A percentile compares a stretch with the other conserved stretches of the same genome.
These are phyloP conservation scores for Conus ventricosus DNA, from an alignment of 1,140 invertebrate genomes.

Conservation along the genomic window DNA sequence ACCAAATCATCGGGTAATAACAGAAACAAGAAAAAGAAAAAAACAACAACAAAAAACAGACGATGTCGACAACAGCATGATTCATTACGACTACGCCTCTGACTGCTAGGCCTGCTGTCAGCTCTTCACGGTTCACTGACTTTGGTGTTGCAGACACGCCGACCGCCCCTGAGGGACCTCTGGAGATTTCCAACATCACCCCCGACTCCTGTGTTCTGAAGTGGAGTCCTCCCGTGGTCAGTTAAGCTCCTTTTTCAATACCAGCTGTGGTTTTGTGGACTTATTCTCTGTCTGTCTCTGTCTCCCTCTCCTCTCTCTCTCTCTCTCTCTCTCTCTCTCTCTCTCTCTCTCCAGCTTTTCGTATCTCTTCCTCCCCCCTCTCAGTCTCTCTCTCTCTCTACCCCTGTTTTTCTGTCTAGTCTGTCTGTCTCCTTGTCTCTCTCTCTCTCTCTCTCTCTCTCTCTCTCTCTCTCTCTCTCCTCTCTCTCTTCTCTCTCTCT, in stretches of 20 bases:
- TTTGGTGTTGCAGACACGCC: constrained; percentile 82
- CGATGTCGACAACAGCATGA: no score
- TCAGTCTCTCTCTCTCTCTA: neutral
- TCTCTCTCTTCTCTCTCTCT: neutral
- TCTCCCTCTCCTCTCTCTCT: neutral
- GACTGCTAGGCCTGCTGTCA: no score
- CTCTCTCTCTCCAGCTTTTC: neutral
- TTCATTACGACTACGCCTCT: no score
- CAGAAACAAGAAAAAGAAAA: no score
- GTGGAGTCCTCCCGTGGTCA: constrained; percentile 89
- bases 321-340: neutral
- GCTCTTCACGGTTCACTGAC: no score
- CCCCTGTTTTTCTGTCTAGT: no score
- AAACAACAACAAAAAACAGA: no score
- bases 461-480: neutral
- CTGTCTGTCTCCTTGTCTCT: no score
- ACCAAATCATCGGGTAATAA: no score
- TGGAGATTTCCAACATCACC: constrained; percentile 94
- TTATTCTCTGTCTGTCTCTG: neutral
- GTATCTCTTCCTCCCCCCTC: no score
- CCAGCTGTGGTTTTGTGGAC: neutral
- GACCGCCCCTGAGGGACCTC: constrained; percentile 89
- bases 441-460: neutral
- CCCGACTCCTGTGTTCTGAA: constrained; percentile 95
- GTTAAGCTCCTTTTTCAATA: neutral